These are phyloP conservation scores for Spondyliosoma cantharus DNA, from an alignment of 2,797 vertebrate genomes.

Conservation along the genomic window DNA sequence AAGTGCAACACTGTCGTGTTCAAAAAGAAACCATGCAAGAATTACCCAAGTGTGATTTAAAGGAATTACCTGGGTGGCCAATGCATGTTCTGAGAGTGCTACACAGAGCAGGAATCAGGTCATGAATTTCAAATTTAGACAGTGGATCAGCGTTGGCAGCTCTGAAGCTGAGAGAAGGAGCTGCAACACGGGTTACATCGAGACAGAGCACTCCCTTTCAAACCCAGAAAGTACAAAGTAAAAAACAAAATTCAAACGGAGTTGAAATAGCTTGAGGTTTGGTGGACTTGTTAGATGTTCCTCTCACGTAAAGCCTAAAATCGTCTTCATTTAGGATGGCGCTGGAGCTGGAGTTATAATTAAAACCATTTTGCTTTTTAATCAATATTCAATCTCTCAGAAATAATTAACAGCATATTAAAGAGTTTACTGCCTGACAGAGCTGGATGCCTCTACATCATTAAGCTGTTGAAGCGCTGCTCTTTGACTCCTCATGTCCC, in stretches of 20 bases:
- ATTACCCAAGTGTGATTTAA: slow-evolving; percentile 62
- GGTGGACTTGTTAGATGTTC: slow-evolving; percentile 61
- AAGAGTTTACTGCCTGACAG: slow-evolving; percentile 82
- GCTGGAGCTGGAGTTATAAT: slow-evolving; percentile 80
- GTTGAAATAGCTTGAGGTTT: slow-evolving; percentile 47
- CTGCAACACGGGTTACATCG: slow-evolving; percentile 13
- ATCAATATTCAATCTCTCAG: slow-evolving; percentile 87
- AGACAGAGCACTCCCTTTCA: slow-evolving; percentile 31
- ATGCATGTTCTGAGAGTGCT: slow-evolving; percentile 56
- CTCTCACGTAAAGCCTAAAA: slow-evolving; percentile 70
- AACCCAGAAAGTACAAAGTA: slow-evolving; percentile 39
- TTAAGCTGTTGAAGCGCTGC: slow-evolving; percentile 81
- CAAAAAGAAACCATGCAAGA: slow-evolving; percentile 47
- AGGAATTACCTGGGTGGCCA: slow-evolving; percentile 69
- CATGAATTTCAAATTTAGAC: slow-evolving; percentile 72
- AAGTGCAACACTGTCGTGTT: slow-evolving; percentile 29
- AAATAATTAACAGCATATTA: slow-evolving; percentile 88
- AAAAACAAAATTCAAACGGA: slow-evolving; percentile 40
- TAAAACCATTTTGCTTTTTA: slow-evolving; percentile 84
- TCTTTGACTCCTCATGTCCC: slow-evolving; percentile 80
- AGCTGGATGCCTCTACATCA: slow-evolving; percentile 80
- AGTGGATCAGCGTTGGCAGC: slow-evolving; percentile 47
- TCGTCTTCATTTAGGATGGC: slow-evolving; percentile 74
- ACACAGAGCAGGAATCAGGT: slow-evolving; percentile 61
- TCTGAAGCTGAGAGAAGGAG: slow-evolving; percentile 46